These are phyloP conservation scores for Chrysopa pallens DNA, from an alignment of 1,140 invertebrate species.

Conservation along the genomic window DNA sequence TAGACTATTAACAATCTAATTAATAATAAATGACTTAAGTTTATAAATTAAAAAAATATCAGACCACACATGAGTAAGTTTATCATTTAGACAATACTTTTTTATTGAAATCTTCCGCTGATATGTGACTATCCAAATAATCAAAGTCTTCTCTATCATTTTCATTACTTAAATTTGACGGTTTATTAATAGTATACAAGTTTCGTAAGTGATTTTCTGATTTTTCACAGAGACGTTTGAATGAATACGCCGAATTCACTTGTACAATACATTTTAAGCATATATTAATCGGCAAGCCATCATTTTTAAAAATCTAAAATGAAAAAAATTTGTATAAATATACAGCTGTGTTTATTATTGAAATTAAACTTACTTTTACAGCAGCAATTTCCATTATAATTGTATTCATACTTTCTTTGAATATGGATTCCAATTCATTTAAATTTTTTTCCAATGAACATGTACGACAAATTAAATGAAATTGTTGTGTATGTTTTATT, in stretches of 20 bases:
- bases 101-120: neutral
- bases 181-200: conserved; percentile 5
- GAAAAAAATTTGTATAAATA: neutral
- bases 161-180: conserved; percentile 3
- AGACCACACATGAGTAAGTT: neutral
- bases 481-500: neutral
- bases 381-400: conserved; percentile 9
- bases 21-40: no score
- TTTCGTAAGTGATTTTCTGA: conserved; percentile 10
- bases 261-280: conserved; percentile 12
- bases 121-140: neutral
- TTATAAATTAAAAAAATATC: neutral
- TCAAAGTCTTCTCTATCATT: neutral
- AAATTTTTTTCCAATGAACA: conserved; percentile 12
- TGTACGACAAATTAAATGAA: conserved; percentile 13
- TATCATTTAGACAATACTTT: neutral
- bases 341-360: neutral
- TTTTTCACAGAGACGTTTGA: conserved; percentile 12
- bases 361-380: conserved; percentile 8
- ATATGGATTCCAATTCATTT: conserved; percentile 11
- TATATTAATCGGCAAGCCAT: conserved; percentile 12
- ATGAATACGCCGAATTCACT: conserved; percentile 9
- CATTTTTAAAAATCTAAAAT: conserved; percentile 8
- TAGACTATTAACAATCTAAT: no score
- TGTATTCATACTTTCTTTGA: conserved; percentile 10